Evolutionary conservation across 2,113 vertebrate species (phyloP), one percentile per base, ranked within the genome.

Genomic region (Eurypyga helias): DNA sequence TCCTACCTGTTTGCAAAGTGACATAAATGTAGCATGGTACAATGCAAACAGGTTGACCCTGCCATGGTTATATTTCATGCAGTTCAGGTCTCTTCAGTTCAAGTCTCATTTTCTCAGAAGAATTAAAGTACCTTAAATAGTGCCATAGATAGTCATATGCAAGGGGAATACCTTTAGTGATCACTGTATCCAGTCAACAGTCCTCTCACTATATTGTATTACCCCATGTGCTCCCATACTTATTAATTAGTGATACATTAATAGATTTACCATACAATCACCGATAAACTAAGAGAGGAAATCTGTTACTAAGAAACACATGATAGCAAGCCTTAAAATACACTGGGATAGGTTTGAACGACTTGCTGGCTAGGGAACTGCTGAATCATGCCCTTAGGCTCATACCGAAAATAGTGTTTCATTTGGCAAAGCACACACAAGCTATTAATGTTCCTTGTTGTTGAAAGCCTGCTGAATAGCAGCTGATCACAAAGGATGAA

Each of bases 281-380:
- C n/a, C 91, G 92, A 95, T 96, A 94, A 96, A 89, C 58, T 20
- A 54, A 89, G 62, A 93, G 31, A 52, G n/a, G 62, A 71, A 84
- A 92, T 52, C n/a, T 60, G 49, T 76, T 66, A 83, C 51, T 72
- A 75, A 83, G 67, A 48, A 83, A 67, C 83, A 93, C 7, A 5
- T 84, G 89, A 90, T 7, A 31, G 23, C 5, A 6, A 90, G n/a
- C 65, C 80, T 83, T 57, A 86, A 85, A 93, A 95, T 90, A 84
- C 75, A 31, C 82, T 24, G 45, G 64, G 89, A 93, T 33, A 95
- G 48, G n/a, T 60, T 19, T 87, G 73, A 76, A 65, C n/a, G n/a
- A 66, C 43, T 92, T 41, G 70, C 75, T 91, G 64, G 57, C 58
- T 73, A 38, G 24, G 65, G 92, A 96, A 84, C 43, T 89, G 95